Evolutionary conservation across 2,113 vertebrate species (phyloP).

Genomic region (Notothenia coriiceps): DNA sequence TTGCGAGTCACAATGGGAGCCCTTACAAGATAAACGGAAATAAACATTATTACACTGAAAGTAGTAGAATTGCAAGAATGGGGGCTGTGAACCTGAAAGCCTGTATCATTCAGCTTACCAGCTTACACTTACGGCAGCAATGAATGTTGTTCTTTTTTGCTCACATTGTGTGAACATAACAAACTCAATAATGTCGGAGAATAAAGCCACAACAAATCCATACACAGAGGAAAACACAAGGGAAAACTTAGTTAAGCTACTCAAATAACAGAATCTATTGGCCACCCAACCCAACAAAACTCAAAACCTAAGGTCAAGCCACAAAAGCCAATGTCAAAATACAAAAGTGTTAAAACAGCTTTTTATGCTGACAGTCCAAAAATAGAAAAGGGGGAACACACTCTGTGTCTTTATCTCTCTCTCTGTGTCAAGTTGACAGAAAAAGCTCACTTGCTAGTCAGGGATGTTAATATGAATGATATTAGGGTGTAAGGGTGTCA

Average conservation of each 20-base stretch:
- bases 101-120: not conserved
- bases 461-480: slow-evolving; percentile 5
- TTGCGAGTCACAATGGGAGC: not conserved
- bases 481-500: not conserved
- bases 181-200: not conserved
- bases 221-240: not conserved
- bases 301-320: slow-evolving; percentile 34
- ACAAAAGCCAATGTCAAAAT: slow-evolving; percentile 53
- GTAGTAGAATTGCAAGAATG: not conserved
- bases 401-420: not conserved
- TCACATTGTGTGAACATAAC: not conserved
- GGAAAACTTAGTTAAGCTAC: not conserved
- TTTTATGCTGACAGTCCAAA: slow-evolving; percentile 10
- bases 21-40: not conserved
- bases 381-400: slow-evolving; percentile 23
- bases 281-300: slow-evolving; percentile 7
- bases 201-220: slow-evolving; percentile 12
- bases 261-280: not conserved
- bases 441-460: slow-evolving; percentile 15
- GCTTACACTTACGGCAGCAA: not conserved
- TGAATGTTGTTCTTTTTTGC: not conserved
- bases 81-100: not conserved
- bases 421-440: slow-evolving; percentile 30
- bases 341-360: slow-evolving; percentile 18
- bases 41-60: not conserved